These are phyloP conservation scores for Cisticola juncidis DNA, from an alignment of 2,113 vertebrate genomes.

Conservation along the genomic window DNA sequence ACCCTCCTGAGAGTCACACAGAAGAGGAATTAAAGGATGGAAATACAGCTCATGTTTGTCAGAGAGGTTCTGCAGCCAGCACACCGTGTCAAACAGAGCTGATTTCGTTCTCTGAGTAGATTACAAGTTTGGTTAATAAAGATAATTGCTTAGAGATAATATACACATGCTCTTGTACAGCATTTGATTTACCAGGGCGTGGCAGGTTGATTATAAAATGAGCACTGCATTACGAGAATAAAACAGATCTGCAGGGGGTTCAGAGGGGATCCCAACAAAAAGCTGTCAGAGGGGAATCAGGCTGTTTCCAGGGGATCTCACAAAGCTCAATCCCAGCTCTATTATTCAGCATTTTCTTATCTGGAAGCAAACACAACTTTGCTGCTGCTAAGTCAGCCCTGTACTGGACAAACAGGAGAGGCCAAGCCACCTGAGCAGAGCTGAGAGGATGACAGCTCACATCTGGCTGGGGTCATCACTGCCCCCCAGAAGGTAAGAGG, in stretches of 20 bases:
- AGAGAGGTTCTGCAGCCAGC: neutral
- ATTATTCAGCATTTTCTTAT: neutral
- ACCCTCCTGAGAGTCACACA: neutral
- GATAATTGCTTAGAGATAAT: conserved; percentile 42
- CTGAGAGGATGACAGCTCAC: neutral
- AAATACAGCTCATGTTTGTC: neutral
- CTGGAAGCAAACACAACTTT: neutral
- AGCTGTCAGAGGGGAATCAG: neutral
- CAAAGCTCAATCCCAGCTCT: neutral
- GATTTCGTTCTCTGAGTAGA: conserved; percentile 3
- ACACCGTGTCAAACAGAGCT: neutral
- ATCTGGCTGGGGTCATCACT: neutral
- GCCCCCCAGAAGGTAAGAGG: neutral
- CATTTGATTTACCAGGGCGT: neutral
- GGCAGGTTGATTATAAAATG: neutral
- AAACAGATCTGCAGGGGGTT: neutral
- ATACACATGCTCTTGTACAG: neutral
- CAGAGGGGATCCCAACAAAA: neutral
- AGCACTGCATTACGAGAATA: neutral
- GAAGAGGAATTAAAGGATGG: neutral
- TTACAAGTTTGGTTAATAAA: conserved; percentile 50
- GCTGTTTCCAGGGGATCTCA: neutral
- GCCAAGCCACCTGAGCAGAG: neutral
- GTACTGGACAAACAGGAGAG: neutral
- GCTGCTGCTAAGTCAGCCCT: neutral